These are phyloP conservation scores for Gadus chalcogrammus DNA, from an alignment of 2,113 vertebrate species.

Conservation along the genomic window DNA sequence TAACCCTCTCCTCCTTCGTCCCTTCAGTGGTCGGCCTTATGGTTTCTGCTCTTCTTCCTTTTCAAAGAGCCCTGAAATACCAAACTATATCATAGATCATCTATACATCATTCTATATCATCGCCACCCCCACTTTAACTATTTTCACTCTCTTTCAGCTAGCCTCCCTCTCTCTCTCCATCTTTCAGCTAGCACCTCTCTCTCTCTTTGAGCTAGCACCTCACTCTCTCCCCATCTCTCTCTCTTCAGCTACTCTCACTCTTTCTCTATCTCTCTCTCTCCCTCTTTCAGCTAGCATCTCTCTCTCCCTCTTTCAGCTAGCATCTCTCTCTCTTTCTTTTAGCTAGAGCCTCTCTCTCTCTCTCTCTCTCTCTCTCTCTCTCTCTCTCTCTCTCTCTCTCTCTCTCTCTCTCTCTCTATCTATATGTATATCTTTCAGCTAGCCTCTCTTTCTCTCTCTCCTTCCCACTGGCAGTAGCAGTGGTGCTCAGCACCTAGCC, in stretches of 20 bases:
- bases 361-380: not conserved
- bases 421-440: too few species aligned
- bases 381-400: not conserved
- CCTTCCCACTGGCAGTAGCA: slow-evolving; percentile 3
- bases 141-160: not conserved
- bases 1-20: too few species aligned
- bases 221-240: too few species aligned
- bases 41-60: too few species aligned
- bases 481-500: slow-evolving; percentile 7
- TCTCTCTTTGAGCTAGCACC: not conserved
- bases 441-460: not conserved
- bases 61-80: too few species aligned
- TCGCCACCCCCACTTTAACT: not conserved
- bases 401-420: not conserved
- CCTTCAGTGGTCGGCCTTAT: too few species aligned
- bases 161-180: not conserved
- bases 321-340: not conserved
- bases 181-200: not conserved
- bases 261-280: slow-evolving; percentile 1
- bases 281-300: too few species aligned
- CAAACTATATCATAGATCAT: too few species aligned
- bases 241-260: not conserved
- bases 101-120: too few species aligned
- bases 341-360: not conserved
- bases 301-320: too few species aligned